phyloP scores from a whole-genome alignment of 2,113 vertebrate genomes.

The Indicator indicator region DNA sequence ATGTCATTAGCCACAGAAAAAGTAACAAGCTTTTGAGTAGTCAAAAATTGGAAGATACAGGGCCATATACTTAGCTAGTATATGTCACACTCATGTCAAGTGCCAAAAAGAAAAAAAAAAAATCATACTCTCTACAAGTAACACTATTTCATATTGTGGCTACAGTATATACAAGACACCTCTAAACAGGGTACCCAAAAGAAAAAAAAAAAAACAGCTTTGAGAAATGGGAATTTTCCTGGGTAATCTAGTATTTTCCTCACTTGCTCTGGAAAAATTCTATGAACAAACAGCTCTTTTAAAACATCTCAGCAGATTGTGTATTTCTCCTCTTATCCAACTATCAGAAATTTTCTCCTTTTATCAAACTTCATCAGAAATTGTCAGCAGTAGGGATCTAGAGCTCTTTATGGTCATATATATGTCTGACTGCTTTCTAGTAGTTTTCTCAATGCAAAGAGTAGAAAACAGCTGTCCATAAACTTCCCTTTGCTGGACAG shows the following conservation, averaged over 20 bases:
- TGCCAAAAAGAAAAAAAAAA: neutral
- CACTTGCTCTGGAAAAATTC: neutral
- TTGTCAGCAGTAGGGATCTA: neutral
- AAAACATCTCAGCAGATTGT: neutral
- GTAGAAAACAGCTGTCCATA: neutral
- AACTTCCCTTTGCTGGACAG: neutral
- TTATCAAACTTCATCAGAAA: neutral
- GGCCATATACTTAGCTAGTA: no score
- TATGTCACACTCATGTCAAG: fast-evolving
- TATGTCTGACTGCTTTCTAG: neutral
- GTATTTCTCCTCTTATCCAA: neutral
- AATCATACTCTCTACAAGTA: neutral
- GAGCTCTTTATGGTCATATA: neutral
- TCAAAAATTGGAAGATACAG: neutral
- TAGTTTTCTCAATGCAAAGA: fast-evolving
- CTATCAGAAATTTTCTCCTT: neutral
- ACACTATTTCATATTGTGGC: neutral
- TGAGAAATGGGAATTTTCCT: neutral
- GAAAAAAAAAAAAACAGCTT: neutral
- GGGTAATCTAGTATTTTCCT: neutral
- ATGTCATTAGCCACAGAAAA: neutral
- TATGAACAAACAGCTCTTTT: neutral
- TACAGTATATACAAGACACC: neutral
- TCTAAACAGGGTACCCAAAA: fast-evolving
- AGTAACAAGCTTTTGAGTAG: neutral